Conservation (phyloP, 2,113 vertebrate genomes). For the Rhea pennata region DNA sequence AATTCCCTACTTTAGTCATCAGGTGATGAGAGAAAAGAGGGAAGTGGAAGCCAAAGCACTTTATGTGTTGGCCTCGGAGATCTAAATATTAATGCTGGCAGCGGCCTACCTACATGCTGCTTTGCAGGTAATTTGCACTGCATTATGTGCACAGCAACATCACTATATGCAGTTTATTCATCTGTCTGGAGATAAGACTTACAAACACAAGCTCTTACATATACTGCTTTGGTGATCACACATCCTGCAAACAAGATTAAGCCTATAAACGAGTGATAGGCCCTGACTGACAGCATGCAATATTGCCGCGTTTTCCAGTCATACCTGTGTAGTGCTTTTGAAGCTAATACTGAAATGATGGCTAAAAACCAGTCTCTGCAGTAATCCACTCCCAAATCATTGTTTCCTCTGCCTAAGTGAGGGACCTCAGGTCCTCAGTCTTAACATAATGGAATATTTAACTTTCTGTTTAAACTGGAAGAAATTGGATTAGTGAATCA, state of each 20-base stretch:
- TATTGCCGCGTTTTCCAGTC: not conserved
- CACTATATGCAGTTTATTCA: rapidly evolving
- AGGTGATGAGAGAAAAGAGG: not conserved
- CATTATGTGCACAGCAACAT: rapidly evolving
- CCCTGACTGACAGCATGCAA: not conserved
- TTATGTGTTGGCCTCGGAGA: not conserved
- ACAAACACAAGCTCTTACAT: not conserved
- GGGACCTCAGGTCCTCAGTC: not conserved
- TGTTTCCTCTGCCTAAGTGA: not conserved
- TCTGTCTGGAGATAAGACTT: not conserved
- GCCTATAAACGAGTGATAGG: not conserved
- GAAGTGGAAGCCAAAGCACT: not conserved
- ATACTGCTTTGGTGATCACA: not conserved
- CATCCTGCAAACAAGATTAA: not conserved
- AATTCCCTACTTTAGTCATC: not conserved
- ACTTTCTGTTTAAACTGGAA: not conserved
- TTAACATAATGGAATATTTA: not conserved
- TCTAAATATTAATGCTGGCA: rapidly evolving
- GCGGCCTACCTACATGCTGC: rapidly evolving
- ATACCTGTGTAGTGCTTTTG: not conserved
- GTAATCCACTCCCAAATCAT: not conserved
- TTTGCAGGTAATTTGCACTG: rapidly evolving
- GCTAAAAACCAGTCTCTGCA: not conserved
- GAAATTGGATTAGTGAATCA: not conserved
- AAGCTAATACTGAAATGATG: not conserved